phyloP scores from a whole-genome alignment of 2,797 vertebrate genomes.

The Artibeus jamaicensis region DNA sequence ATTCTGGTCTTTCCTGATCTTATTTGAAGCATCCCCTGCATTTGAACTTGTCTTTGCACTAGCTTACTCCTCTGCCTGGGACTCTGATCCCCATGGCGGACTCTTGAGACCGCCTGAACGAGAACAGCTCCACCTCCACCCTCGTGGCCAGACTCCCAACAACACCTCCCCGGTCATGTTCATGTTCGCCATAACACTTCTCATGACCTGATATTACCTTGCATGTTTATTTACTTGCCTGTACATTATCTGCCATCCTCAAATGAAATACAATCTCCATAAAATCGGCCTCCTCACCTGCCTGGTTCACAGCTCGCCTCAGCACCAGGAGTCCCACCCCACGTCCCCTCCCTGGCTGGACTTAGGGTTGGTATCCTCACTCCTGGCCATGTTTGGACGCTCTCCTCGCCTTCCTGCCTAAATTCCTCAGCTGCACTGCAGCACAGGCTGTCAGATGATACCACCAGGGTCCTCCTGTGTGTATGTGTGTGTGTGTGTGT shows the following conservation, averaged over 20 bases:
- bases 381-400: neutral
- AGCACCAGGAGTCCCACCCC: neutral
- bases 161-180: neutral
- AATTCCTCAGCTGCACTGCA: neutral
- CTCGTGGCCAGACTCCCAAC: neutral
- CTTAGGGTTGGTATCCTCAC: neutral
- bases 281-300: neutral
- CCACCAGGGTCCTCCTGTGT: neutral
- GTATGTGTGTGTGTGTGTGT: no score
- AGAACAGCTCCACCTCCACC: neutral
- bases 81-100: fast-evolving
- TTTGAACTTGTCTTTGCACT: neutral
- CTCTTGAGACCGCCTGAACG: neutral
- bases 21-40: neutral
- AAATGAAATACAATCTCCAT: neutral
- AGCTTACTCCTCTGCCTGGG: neutral
- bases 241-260: neutral
- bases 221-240: neutral
- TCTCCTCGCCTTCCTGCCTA: neutral
- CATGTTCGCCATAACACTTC: neutral
- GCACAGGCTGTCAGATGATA: neutral
- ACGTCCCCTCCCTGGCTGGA: neutral
- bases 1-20: neutral
- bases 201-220: neutral
- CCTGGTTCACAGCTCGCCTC: neutral